Percentiles rank a stretch among this genome's conserved stretches.
Conservation (phyloP, 92 coral and sea anemone species). For the Diadumene lineata region DNA sequence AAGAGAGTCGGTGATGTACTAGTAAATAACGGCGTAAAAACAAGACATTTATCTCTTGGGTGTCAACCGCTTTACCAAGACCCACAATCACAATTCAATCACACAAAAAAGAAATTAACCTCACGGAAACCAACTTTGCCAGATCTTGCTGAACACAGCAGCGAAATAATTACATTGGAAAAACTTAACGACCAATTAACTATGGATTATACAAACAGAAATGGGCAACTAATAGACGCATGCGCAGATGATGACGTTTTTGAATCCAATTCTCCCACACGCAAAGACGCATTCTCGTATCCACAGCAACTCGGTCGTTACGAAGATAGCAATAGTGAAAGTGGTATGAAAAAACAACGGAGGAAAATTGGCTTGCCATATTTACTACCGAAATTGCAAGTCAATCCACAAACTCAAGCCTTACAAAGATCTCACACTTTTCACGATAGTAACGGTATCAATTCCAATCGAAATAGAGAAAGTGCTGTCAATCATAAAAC, state of each 20-base stretch:
- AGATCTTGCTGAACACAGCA: neutral
- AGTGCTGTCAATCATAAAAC: constrained; percentile 3
- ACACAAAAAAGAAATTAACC: neutral
- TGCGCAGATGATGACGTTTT: constrained; percentile 6
- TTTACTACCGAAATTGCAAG: neutral
- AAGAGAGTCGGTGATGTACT: too few species aligned
- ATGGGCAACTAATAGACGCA: neutral
- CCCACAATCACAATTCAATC: neutral
- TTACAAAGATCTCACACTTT: constrained; percentile 14
- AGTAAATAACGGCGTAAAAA: neutral
- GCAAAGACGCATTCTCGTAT: neutral
- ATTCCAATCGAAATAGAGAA: neutral
- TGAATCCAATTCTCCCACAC: constrained; percentile 1
- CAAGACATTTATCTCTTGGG: constrained; percentile 18
- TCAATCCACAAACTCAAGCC: neutral
- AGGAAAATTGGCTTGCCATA: neutral
- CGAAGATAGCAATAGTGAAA: too few species aligned
- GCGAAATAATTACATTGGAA: neutral
- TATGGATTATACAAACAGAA: neutral
- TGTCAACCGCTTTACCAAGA: constrained; percentile 5
- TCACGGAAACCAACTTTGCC: neutral
- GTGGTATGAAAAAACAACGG: neutral
- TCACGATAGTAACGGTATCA: neutral
- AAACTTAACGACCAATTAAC: neutral
- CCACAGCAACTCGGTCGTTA: too few species aligned